Percentiles rank a stretch among this genome's conserved stretches.
Conservation (phyloP, 2,888 invertebrate genomes). For the Lepeophtheirus nordmannii region DNA sequence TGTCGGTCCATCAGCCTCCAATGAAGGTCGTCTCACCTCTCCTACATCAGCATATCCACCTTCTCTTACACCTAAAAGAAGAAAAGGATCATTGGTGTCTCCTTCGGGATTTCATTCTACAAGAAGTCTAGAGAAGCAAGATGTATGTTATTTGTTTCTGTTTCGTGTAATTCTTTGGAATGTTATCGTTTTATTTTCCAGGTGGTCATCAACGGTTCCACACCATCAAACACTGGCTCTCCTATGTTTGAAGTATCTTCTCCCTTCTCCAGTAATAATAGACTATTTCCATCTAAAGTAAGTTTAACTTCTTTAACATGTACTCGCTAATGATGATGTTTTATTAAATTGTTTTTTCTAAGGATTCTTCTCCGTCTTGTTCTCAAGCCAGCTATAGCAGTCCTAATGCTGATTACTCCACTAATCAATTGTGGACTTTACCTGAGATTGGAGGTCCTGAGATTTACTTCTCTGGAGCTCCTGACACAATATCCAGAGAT, state of each 20-base stretch:
- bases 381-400: neutral
- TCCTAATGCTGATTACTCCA: neutral
- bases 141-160: neutral
- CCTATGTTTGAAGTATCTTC: neutral
- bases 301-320: no score
- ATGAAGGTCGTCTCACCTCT: conserved; percentile 5
- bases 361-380: neutral
- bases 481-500: conserved; percentile 17
- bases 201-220: neutral
- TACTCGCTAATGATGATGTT: no score
- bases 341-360: neutral
- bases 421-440: neutral
- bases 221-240: neutral
- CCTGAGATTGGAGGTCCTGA: conserved; percentile 3
- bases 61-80: neutral
- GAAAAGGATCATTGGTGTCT: neutral
- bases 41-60: neutral
- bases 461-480: neutral
- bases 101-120: neutral
- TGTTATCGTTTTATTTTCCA: no score
- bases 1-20: neutral
- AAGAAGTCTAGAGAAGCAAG: neutral
- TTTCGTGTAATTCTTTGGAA: no score
- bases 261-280: neutral
- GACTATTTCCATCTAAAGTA: neutral